These are phyloP conservation scores for Cheirogaleus medius DNA, from an alignment of 2,113 vertebrate genomes.

Conservation along the genomic window DNA sequence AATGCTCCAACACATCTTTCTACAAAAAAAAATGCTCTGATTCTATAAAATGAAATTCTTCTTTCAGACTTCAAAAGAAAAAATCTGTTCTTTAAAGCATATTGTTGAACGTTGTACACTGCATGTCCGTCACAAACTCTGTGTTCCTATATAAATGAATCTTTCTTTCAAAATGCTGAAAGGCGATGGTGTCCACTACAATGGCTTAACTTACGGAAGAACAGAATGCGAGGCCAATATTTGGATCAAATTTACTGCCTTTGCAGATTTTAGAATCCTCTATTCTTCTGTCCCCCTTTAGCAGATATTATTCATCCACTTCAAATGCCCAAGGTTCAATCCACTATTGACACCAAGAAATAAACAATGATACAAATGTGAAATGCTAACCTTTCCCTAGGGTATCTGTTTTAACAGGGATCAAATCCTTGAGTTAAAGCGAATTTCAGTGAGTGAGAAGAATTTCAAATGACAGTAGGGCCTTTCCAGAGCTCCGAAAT, in stretches of 20 bases:
- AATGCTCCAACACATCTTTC: background rate
- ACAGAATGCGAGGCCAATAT: background rate
- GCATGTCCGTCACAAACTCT: background rate
- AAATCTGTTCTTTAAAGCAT: background rate
- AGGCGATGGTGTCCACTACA: background rate
- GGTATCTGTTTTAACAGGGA: background rate
- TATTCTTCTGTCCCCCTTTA: background rate
- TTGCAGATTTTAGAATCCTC: background rate
- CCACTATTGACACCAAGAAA: background rate
- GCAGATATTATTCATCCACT: background rate
- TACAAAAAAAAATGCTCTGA: background rate
- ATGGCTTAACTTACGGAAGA: background rate
- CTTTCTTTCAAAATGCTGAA: background rate
- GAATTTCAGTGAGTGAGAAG: background rate
- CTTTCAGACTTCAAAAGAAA: background rate
- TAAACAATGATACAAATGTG: background rate
- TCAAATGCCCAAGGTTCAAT: background rate
- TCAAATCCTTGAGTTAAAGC: background rate
- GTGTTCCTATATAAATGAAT: background rate
- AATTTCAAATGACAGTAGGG: background rate
- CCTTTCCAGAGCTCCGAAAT: background rate
- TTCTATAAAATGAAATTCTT: background rate
- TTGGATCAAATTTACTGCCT: background rate
- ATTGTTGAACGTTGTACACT: background rate
- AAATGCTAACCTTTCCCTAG: background rate